phyloP scores from a whole-genome alignment of 2,113 vertebrate genomes.

The Noturus placidus region DNA sequence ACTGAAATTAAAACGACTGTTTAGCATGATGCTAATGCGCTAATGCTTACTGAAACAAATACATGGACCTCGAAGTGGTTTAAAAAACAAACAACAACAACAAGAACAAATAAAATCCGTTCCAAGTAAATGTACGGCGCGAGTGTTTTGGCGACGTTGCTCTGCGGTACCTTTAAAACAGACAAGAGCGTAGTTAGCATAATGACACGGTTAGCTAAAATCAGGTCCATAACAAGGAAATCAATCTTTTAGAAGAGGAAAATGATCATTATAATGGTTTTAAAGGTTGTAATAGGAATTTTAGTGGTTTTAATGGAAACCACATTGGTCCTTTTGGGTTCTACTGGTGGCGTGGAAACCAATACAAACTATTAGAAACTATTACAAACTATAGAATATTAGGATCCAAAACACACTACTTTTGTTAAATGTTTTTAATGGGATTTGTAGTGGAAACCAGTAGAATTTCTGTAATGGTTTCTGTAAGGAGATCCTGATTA shows the following conservation, averaged over 20 bases:
- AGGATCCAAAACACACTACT: no score
- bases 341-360: no score
- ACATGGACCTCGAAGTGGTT: neutral
- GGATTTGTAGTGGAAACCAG: no score
- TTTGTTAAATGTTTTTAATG: no score
- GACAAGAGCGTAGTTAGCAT: neutral
- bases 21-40: neutral
- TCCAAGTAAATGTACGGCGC: neutral
- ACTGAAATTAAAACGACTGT: neutral
- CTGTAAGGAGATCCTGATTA: neutral
- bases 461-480: no score
- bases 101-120: neutral
- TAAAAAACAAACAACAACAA: neutral
- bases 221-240: neutral
- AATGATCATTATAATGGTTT: no score
- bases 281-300: no score
- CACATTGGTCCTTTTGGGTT: no score
- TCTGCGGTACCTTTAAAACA: neutral
- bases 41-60: neutral
- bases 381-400: no score
- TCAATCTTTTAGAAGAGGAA: neutral
- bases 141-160: neutral
- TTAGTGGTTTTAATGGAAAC: no score
- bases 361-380: no score
- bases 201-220: conserved; percentile 6